These are phyloP conservation scores for Lycophotia porphyrea DNA, from an alignment of 2,888 invertebrate species.

Conservation along the genomic window DNA sequence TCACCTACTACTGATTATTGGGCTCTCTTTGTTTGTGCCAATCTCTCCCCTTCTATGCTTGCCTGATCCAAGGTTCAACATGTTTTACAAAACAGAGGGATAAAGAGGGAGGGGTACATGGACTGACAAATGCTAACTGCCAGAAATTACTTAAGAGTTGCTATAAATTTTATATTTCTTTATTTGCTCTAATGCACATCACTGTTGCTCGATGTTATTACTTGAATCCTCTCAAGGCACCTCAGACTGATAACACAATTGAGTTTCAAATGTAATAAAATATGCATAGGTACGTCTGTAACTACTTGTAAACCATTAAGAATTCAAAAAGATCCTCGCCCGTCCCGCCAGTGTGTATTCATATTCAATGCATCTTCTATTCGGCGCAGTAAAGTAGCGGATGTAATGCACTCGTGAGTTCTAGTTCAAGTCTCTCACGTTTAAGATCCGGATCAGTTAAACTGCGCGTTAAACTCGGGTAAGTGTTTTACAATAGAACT, in stretches of 20 bases:
- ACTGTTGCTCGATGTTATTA: not conserved
- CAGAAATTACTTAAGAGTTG: not conserved
- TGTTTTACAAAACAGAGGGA: no score
- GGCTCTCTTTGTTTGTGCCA: no score
- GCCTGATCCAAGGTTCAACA: no score
- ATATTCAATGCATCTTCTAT: conserved; percentile 56
- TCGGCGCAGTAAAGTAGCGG: conserved; percentile 64
- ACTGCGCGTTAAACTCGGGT: conserved; percentile 53
- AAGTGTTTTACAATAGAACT: conserved; percentile 56
- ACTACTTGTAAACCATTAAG: not conserved
- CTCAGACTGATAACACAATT: not conserved
- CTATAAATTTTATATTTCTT: not conserved
- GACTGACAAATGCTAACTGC: no score
- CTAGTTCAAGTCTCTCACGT: conserved; percentile 58
- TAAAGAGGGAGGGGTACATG: no score
- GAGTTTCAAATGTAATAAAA: not conserved
- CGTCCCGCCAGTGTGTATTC: conserved; percentile 21
- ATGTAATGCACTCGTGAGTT: conserved; percentile 69
- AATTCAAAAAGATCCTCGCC: not conserved
- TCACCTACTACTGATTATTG: no score
- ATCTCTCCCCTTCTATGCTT: no score
- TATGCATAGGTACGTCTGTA: not conserved
- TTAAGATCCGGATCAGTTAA: conserved; percentile 57
- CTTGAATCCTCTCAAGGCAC: not conserved
- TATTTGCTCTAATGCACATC: not conserved